phyloP scores from a whole-genome alignment of 1,140 invertebrate species.

The Dufourea novaeangliae region DNA sequence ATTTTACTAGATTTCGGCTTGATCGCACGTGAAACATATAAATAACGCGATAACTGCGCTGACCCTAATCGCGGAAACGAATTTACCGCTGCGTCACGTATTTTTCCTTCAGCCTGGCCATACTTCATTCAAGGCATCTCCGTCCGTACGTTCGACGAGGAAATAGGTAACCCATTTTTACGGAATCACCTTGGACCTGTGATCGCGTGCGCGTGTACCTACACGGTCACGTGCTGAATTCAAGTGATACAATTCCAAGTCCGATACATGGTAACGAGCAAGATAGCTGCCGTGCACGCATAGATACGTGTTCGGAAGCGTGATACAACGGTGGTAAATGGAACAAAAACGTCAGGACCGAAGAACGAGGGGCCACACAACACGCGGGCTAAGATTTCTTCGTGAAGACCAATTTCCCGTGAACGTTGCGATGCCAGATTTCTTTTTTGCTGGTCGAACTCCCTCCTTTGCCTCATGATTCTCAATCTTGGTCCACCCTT shows the following conservation, averaged over 20 bases:
- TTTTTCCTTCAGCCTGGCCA: neutral
- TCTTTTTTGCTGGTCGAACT: slow-evolving; percentile 17
- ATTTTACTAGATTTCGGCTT: too few species aligned
- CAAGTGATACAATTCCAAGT: slow-evolving; percentile 6
- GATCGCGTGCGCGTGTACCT: neutral
- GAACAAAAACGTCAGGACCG: slow-evolving; percentile 15
- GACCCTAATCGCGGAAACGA: slow-evolving; percentile 4
- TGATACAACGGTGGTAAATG: neutral
- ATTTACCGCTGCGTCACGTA: neutral
- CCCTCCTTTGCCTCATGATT: neutral
- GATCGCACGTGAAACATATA: too few species aligned
- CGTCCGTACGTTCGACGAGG: neutral
- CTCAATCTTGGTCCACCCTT: slow-evolving; percentile 21
- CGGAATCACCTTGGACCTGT: slow-evolving; percentile 2
- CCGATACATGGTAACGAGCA: slow-evolving; percentile 21
- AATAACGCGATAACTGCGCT: neutral
- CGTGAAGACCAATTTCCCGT: slow-evolving; percentile 72
- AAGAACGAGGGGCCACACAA: neutral
- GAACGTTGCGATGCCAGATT: slow-evolving; percentile 65
- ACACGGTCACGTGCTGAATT: neutral
- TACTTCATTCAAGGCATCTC: slow-evolving; percentile 9
- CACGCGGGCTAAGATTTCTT: slow-evolving; percentile 59
- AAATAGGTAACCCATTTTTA: slow-evolving; percentile 27
- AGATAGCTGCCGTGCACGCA: neutral
- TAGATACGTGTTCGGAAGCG: neutral